Percentiles rank a stretch among this genome's conserved stretches.
These are phyloP conservation scores for Caenorhabditis imperialis DNA, from an alignment of 2,888 invertebrate genomes.

Conservation along the genomic window DNA sequence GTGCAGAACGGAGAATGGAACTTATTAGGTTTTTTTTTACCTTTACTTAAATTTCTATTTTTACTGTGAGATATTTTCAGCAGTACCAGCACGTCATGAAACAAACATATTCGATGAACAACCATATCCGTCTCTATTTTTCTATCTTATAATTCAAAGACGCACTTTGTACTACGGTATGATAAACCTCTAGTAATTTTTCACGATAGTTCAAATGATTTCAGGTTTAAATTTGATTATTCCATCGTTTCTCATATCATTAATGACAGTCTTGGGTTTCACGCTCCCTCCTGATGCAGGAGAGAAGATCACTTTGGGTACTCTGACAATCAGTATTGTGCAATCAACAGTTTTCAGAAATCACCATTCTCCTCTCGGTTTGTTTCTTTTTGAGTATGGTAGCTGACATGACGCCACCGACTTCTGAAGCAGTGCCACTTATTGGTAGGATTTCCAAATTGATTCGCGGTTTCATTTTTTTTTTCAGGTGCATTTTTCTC, in stretches of 20 bases:
- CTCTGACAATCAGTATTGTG: too few relatives aligned
- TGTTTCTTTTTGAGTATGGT: conserved; percentile 97
- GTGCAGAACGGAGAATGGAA: conserved; percentile 99
- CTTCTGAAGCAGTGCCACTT: conserved; percentile 73
- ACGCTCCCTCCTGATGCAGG: conserved; percentile 98
- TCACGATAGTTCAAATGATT: too few relatives aligned
- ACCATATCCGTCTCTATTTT: conserved; percentile 89
- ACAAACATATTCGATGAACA: conserved; percentile 91
- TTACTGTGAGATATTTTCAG: too few relatives aligned
- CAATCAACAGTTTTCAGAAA: too few relatives aligned
- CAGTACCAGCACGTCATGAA: conserved; percentile 68
- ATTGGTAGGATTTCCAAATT: conserved; percentile 58
- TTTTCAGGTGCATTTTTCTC: conserved; percentile 71
- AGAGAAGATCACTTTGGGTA: conserved; percentile 96
- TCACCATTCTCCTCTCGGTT: conserved; percentile 85
- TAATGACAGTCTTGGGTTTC: conserved; percentile 97
- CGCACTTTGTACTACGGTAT: conserved; percentile 93
- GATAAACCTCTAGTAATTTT: too few relatives aligned
- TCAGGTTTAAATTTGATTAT: conserved; percentile 95
- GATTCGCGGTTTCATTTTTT: neutral
- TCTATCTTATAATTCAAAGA: conserved; percentile 93
- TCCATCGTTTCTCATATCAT: conserved; percentile 97
- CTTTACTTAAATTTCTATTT: too few relatives aligned
- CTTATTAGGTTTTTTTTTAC: conserved; percentile 82
- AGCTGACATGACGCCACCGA: conserved; percentile 92